Evolutionary conservation across 2,797 vertebrate species (phyloP), one percentile per base, ranked within the genome.

Genomic region (Eupleurogrammus muticus): DNA sequence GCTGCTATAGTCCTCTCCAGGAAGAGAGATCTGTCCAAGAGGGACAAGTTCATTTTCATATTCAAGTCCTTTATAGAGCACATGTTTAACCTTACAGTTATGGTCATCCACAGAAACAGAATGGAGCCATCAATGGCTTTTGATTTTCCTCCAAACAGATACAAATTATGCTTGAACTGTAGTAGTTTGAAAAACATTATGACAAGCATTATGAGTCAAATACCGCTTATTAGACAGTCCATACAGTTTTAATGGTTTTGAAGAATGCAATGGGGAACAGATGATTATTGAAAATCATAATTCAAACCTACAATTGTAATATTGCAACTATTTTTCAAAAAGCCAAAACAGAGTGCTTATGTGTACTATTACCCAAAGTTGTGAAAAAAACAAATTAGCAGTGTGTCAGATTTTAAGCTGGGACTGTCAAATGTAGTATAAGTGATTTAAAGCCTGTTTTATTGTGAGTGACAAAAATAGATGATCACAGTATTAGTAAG

Each of bases 1-100:
- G 90, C 93, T 70, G 96, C 94, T 62, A 97, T 1, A 0, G 89
- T 58, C 21, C 73, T 93, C 86, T 98, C 96, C 79, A 99, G 17
- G 81, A 97, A 98, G 11, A 81, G 79, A 77, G 91, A 94, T 89
- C 97, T 98, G 90, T 80, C 60, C 54, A 80, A 85, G 75, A 79
- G 24, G 73, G 14, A 73, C 16, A 66, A 38, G 40, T 74, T 21
- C 54, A 67, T 53, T 85, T 69, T 78, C 24, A 67, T 52, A 20
- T 57, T 55, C 3, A 38, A 38, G n/a, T 42, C 1, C 46, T 11
- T 54, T 23, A 44, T 1, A 42, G n/a, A 28, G 17, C 20, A 5
- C 23, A 4, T 53, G 16, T 38, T 44, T 14, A 24, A 51, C 24
- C 55, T 74, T 46, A 52, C 23, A 6, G 9, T 36, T 2, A 2